These are phyloP conservation scores for Acanthis flammea DNA, from an alignment of 2,797 vertebrate species.

Conservation along the genomic window DNA sequence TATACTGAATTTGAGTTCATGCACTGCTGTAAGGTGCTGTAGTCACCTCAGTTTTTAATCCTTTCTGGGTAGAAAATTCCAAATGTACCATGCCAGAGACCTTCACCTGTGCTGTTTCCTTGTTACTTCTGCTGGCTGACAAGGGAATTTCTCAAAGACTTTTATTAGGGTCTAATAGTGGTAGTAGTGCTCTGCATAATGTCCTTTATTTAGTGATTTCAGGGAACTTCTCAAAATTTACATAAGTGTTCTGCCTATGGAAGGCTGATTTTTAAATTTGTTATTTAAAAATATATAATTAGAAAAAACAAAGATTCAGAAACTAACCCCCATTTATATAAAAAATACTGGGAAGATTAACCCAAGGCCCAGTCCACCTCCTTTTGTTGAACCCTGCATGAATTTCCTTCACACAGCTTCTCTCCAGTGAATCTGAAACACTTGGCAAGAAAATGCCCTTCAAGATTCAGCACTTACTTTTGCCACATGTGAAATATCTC, in stretches of 20 bases:
- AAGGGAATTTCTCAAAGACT: neutral
- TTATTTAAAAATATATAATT: neutral
- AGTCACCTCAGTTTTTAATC: neutral
- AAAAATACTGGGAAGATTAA: neutral
- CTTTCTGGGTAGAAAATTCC: neutral
- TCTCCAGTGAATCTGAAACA: neutral
- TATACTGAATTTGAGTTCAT: neutral
- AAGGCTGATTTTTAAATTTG: neutral
- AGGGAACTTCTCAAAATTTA: neutral
- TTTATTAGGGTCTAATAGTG: neutral
- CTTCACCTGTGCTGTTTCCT: neutral
- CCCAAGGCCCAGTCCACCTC: neutral
- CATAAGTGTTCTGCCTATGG: neutral
- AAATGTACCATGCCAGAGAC: accelerated
- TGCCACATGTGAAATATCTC: neutral
- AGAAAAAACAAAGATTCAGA: neutral
- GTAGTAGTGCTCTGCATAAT: neutral
- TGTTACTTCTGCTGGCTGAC: neutral
- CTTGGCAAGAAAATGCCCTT: neutral
- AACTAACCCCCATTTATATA: neutral
- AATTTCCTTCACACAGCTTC: neutral
- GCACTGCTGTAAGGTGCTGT: neutral
- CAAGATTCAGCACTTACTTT: neutral
- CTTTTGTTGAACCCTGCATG: neutral
- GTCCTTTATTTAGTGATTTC: neutral